phyloP scores from a whole-genome alignment of 2,888 invertebrate genomes.

The Coelopa pilipes region DNA sequence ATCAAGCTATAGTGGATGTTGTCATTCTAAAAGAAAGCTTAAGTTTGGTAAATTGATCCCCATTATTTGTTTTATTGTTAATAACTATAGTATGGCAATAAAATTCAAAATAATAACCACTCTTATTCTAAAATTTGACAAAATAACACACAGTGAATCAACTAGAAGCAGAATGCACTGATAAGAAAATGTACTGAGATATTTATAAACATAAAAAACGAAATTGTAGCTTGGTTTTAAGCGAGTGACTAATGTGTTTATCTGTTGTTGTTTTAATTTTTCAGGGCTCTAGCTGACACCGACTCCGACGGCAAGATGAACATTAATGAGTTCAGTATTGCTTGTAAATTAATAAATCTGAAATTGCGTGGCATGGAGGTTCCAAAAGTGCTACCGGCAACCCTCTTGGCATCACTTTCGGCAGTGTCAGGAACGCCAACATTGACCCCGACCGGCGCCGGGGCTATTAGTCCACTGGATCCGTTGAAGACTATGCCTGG shows the following conservation, averaged over 20 bases:
- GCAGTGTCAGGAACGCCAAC: constrained; percentile 68
- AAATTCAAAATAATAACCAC: no score
- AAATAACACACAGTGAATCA: no score
- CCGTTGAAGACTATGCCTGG: constrained; percentile 52
- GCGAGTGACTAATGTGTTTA: background rate
- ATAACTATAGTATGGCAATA: no score
- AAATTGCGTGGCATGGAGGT: constrained; percentile 92
- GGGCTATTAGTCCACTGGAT: constrained; percentile 62
- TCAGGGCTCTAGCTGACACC: constrained; percentile 89
- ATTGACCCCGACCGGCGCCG: constrained; percentile 62
- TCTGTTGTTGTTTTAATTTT: constrained; percentile 40
- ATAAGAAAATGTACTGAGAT: background rate
- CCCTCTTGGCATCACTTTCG: constrained; percentile 76
- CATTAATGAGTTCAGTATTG: constrained; percentile 95
- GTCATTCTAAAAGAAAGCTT: no score
- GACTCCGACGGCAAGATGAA: constrained; percentile 98
- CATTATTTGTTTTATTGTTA: no score
- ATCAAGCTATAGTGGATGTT: no score
- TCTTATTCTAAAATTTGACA: no score
- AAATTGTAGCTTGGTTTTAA: no score
- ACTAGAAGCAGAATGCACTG: background rate
- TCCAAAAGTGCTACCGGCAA: constrained; percentile 85
- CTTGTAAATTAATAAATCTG: constrained; percentile 94
- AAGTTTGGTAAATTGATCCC: no score
- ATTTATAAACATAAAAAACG: no score